Evolutionary conservation across 1,140 invertebrate genomes (phyloP), one percentile per base, ranked within the genome.

Genomic region (Achatina immaculata): DNA sequence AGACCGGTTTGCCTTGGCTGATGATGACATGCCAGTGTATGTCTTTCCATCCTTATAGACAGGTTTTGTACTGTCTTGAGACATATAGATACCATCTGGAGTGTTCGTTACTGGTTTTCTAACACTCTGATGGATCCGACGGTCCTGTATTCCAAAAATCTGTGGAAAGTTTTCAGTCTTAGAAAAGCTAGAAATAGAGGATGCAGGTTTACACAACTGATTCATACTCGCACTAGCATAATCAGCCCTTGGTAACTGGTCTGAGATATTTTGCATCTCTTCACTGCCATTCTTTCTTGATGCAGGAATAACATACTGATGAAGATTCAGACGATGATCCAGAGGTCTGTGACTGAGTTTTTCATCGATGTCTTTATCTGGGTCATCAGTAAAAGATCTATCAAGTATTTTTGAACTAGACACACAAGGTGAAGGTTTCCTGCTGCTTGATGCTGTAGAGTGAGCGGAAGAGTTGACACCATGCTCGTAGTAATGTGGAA

Each of bases 401-500:
- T 80, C 73, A 24, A 78, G 80, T 21, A 81, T 66, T 34, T 85
- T 81, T 28, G 81, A 80, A n/a, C 36, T 51, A 48, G 88, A 86
- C 28, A 72, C 58, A 51, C 86, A 86, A 16, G 86, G 84, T 11
- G 85, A 81, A 6, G 77, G 76, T 28, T 85, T 85, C 75, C 87
- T 87, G 34, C 85, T 72, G 31, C 84, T 81, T 11, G 86, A 87
- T 68, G 87, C 85, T 24, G 84, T 73, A 0, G 86, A 87, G 69
- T 88, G 78, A 24, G 82, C 71, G 0, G 86, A 88, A 11, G 87
- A 81, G 14, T 85, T 81, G 71, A 86, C 84, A 78, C 85, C 83
- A 68, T 84, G 48, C 48, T 38, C n/a, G 38, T 77, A 45, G 58
- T 83, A 75, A 16, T 55, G 69, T 24, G 68, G 55, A 34, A 62